Percentiles rank a stretch among this genome's conserved stretches.
Conservation (phyloP, 2,113 vertebrate species). For the Mellivora capensis region DNA sequence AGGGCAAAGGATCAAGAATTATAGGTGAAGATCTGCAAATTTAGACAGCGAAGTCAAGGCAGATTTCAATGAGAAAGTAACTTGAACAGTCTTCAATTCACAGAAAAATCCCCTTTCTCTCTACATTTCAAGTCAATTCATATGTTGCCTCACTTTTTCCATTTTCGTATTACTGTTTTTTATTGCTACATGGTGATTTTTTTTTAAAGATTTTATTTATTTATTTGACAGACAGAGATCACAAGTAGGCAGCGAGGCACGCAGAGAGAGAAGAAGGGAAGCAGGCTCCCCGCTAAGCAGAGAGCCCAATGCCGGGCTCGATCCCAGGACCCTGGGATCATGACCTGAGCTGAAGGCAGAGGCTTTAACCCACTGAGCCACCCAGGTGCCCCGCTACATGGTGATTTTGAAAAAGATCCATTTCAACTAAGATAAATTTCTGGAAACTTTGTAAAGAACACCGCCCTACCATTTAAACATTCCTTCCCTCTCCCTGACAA, state of each 20-base stretch:
- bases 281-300: no score
- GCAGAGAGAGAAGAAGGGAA: no score
- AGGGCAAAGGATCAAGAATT: neutral
- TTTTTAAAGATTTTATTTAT: no score
- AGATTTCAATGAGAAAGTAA: neutral
- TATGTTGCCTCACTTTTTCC: neutral
- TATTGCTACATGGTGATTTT: neutral
- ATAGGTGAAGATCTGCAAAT: neutral
- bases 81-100: neutral
- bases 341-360: no score
- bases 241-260: no score
- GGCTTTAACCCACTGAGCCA: no score
- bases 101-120: neutral
- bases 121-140: neutral
- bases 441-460: neutral
- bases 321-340: no score
- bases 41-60: neutral
- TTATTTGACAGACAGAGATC: no score
- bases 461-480: neutral
- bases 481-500: neutral
- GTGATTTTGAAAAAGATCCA: neutral
- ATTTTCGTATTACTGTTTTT: neutral
- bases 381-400: no score
- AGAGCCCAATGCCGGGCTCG: no score
- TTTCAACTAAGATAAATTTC: conserved; percentile 3